These are phyloP conservation scores for Psix sp. DNA, from an alignment of 1,140 invertebrate genomes.

Conservation along the genomic window DNA sequence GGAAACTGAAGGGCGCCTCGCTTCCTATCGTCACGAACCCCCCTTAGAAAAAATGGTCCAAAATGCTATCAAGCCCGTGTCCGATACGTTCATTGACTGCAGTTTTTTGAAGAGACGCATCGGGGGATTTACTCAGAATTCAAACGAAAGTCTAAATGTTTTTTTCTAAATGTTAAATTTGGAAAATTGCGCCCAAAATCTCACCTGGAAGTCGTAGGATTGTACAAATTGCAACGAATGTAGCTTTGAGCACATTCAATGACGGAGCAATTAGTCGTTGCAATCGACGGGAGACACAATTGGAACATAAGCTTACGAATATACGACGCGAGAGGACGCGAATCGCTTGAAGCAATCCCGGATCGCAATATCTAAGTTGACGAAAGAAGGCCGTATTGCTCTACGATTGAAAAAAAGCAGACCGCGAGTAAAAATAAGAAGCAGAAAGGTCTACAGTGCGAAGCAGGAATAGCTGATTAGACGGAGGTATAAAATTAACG, in stretches of 20 bases:
- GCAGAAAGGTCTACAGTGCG: slow-evolving; percentile 12
- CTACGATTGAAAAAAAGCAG: background rate
- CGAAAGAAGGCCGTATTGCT: slow-evolving; percentile 18
- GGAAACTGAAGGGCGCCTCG: slow-evolving; percentile 1
- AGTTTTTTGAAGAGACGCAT: slow-evolving; percentile 31
- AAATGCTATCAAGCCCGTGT: slow-evolving; percentile 27
- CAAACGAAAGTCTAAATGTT: slow-evolving; percentile 35
- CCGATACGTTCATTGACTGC: slow-evolving; percentile 2
- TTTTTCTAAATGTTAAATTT: too few species aligned
- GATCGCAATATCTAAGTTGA: slow-evolving; percentile 2
- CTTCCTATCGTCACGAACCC: slow-evolving; percentile 3
- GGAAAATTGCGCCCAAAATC: slow-evolving; percentile 15
- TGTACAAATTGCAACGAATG: slow-evolving; percentile 12
- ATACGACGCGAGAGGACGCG: background rate
- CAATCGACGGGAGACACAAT: slow-evolving; percentile 1
- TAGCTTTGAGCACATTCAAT: slow-evolving; percentile 10
- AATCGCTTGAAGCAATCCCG: slow-evolving; percentile 2
- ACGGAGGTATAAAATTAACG: background rate
- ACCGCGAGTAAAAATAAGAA: background rate
- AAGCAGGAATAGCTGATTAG: slow-evolving; percentile 2
- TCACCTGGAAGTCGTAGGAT: slow-evolving; percentile 17
- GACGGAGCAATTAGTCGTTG: slow-evolving; percentile 2
- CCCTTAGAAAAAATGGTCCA: background rate
- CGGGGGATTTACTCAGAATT: slow-evolving; percentile 18
- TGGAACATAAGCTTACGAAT: background rate